Evolutionary conservation across 2,113 vertebrate species (phyloP), one percentile per base, ranked within the genome.

Genomic region (Megaleporinus macrocephalus): DNA sequence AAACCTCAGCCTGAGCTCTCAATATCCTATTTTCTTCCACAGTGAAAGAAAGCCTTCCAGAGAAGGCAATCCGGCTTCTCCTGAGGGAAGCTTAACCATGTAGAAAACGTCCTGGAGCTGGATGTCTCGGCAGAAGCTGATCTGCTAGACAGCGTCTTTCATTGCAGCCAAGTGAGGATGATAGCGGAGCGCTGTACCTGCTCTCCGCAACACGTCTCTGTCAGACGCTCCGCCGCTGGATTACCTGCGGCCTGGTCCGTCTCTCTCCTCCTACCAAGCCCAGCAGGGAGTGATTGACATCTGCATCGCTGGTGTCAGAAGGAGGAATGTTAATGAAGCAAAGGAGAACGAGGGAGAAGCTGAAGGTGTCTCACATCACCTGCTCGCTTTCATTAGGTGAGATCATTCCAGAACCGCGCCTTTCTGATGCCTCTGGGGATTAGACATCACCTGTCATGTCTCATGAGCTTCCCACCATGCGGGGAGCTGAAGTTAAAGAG

Each of bases 241-340:
- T 91, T 87, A 91, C 85, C 83, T 84, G 76, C 62, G 78, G 84
- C 74, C 76, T 29, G 66, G 82, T 87, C 84, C 82, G 55, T 69
- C 82, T 81, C 81, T 78, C 82, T 63, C 78, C 41, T 70, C 87
- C 84, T 89, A 87, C 90, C 90, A 89, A 57, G 88, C 86, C 83
- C 53, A 1, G 70, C 27, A 10, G 75, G 80, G 49, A 79, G 84
- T 89, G 89, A 93, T 83, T 89, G 89, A 85, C 89, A 87, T 87
- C 87, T 84, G 85, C 89, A 92, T 90, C 24, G 22, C 75, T 41
- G 68, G 63, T 81, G 82, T 87, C 87, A 85, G 73, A 77, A 51
- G 79, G 80, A 76, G n/a, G 73, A 85, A 91, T 91, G 89, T 88
- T 88, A 89, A 91, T 87, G 84, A 61, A 70, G 81, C 80, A 36